Percentiles rank a stretch among this genome's conserved stretches.
Evolutionary conservation across 2,888 invertebrate genomes (phyloP).

Genomic region (Drosophila aldrichi): DNA sequence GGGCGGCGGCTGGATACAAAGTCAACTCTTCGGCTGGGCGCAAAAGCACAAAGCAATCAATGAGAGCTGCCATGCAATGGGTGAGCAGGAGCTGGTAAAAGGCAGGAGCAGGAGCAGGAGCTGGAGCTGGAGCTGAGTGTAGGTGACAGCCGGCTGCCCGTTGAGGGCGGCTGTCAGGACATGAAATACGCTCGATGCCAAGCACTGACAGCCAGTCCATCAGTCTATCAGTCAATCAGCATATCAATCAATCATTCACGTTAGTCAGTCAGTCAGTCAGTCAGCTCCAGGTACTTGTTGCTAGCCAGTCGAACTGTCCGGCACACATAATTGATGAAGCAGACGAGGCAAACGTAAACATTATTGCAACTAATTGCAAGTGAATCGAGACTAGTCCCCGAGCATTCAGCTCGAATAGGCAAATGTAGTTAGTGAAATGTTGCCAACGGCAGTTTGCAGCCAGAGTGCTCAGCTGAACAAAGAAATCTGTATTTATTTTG

Average conservation of each 20-base stretch:
- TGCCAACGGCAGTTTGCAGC: not conserved
- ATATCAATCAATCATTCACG: slow-evolving; percentile 22
- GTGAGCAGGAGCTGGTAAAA: not conserved
- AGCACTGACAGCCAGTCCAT: slow-evolving; percentile 36
- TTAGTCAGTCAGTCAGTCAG: slow-evolving; percentile 24
- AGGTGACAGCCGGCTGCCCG: slow-evolving; percentile 4
- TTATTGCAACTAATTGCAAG: slow-evolving; percentile 59
- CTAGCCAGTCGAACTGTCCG: slow-evolving; percentile 9
- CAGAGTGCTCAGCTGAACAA: not conserved
- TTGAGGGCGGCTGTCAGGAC: slow-evolving; percentile 33
- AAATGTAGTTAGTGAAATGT: slow-evolving; percentile 7
- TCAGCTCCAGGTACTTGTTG: slow-evolving; percentile 37
- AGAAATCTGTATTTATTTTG: slow-evolving; percentile 11
- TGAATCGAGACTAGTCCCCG: slow-evolving; percentile 1
- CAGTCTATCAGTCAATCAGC: slow-evolving; percentile 28
- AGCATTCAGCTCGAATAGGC: not conserved
- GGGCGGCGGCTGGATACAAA: slow-evolving; percentile 5
- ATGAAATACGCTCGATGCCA: slow-evolving; percentile 40
- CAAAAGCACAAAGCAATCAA: slow-evolving; percentile 58
- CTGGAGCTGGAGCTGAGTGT: not conserved
- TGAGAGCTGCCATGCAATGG: slow-evolving; percentile 6
- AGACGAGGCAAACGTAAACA: slow-evolving; percentile 54
- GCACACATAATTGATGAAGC: slow-evolving; percentile 52
- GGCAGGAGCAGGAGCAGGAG: too few relatives aligned
- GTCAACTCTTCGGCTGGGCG: slow-evolving; percentile 15